Evolutionary conservation across 1,140 invertebrate genomes (phyloP), one percentile per base, ranked within the genome.

Genomic region (Drosophila quadrilineata): DNA sequence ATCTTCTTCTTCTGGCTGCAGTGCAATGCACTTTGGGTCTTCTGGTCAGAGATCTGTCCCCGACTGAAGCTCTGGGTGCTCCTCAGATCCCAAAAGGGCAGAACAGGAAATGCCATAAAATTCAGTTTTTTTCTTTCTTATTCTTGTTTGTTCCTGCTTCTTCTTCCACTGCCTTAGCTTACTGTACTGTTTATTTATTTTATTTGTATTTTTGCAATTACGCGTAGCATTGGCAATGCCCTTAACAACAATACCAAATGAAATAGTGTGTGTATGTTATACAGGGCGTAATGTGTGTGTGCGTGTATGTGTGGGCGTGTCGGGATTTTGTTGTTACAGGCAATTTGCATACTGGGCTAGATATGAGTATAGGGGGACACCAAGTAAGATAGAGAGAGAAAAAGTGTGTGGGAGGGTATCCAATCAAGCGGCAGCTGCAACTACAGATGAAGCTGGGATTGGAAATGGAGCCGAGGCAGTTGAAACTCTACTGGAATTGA

Each of bases 81-180:
- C 31, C 45, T 16, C 26, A 53, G 14, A 26, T 17, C 24, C 17
- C 38, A 40, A 48, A 48, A 58, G 41, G 45, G 35, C 63, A 67
- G 50, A n/a, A n/a, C 56, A 62, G 64, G 58, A 68, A 68, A 63
- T 48, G 40, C 41, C 29, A 68, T 54, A 62, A 68, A 68, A 68
- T 68, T 35, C 58, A 68, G 28, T 59, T 43, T 48, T 48, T 48
- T 28, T 33, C 26, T 36, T 46, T 41, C 19, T 41, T 41, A 4
- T 41, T 41, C 8, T 9, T 24, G 3, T 5, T 41, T 5, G 8
- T 41, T 21, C 22, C 36, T 41, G 38, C 12, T 9, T 28, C 9
- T 5, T 9, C 26, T 29, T 3, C 8, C 10, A n/a, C 38, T 41
- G 6, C 3, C 16, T 22, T 5, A n/a, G 6, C n/a, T 22, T 22